A percentile compares a stretch with the other conserved stretches of the same genome.
Evolutionary conservation across 2,888 invertebrate species (phyloP).

Genomic region (Geophilus truncorum): DNA sequence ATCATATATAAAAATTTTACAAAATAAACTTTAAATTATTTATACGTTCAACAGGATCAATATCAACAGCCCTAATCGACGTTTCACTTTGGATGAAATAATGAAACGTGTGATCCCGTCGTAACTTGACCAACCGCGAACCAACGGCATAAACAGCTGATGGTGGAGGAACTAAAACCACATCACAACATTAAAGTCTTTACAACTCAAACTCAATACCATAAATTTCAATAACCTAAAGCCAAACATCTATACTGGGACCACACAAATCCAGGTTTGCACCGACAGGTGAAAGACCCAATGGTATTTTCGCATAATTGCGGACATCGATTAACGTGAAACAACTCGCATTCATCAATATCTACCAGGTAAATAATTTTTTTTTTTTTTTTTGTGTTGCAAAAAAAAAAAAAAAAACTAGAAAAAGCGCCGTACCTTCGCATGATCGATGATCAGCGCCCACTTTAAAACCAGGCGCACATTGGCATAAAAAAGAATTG

Average conservation of each 20-base stretch:
- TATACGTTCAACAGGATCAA: conserved; percentile 62
- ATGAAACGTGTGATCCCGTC: conserved; percentile 54
- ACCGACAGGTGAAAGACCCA: conserved; percentile 81
- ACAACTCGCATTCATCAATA: conserved; percentile 81
- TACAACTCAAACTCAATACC: too few species aligned
- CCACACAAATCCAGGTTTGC: conserved; percentile 75
- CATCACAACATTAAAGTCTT: neutral
- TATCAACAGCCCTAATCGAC: conserved; percentile 85
- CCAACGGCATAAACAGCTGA: conserved; percentile 1
- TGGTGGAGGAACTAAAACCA: neutral
- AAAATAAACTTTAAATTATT: too few species aligned
- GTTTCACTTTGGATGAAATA: conserved; percentile 78
- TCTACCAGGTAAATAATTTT: conserved; percentile 54
- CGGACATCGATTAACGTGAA: conserved; percentile 64
- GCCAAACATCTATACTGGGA: conserved; percentile 60
- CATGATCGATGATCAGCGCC: conserved; percentile 5
- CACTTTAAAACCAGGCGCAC: conserved; percentile 25
- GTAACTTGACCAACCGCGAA: conserved; percentile 41
- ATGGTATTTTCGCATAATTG: conserved; percentile 89
- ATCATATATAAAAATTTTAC: too few species aligned
- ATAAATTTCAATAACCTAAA: too few species aligned
- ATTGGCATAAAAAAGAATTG: conserved; percentile 10
- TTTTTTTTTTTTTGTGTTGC: neutral
- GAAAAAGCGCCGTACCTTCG: conserved; percentile 27
- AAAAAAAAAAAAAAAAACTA: too few species aligned